A percentile compares a stretch with the other conserved stretches of the same genome.
phyloP scores from a whole-genome alignment of 2,888 invertebrate species.

The Scaptomyza tumidula region DNA sequence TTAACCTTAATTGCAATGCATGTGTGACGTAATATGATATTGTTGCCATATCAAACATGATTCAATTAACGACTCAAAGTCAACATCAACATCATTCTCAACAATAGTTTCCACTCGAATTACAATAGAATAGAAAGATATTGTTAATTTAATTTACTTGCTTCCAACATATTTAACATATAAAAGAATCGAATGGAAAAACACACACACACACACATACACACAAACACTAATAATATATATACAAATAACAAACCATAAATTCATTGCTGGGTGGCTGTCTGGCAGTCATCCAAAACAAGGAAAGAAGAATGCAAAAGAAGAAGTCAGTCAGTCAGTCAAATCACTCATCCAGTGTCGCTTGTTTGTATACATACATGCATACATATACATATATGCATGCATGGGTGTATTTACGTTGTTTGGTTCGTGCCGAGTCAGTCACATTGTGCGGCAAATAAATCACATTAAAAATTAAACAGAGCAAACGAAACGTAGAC shows the following conservation, averaged over 20 bases:
- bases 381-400: background rate
- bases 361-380: background rate
- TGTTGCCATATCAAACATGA: slow-evolving; percentile 16
- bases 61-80: slow-evolving; percentile 33
- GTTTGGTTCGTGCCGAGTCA: slow-evolving; percentile 50
- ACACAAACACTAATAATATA: slow-evolving; percentile 17
- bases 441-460: slow-evolving; percentile 58
- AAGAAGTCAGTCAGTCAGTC: slow-evolving; percentile 28
- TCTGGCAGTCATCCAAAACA: slow-evolving; percentile 28
- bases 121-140: slow-evolving; percentile 1
- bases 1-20: slow-evolving; percentile 15
- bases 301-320: slow-evolving; percentile 11
- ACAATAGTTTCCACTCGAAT: background rate
- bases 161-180: slow-evolving; percentile 4
- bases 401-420: background rate
- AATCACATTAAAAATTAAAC: slow-evolving; percentile 78
- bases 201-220: slow-evolving; percentile 7
- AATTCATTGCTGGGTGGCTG: slow-evolving; percentile 23
- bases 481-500: slow-evolving; percentile 16
- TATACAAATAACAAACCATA: slow-evolving; percentile 1
- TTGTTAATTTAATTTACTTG: slow-evolving; percentile 27
- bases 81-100: slow-evolving; percentile 39
- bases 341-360: slow-evolving; percentile 26
- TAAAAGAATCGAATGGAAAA: background rate
- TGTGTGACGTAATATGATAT: slow-evolving; percentile 12